Conservation (phyloP, 2,113 vertebrate genomes). For the Pithys albifrons region DNA sequence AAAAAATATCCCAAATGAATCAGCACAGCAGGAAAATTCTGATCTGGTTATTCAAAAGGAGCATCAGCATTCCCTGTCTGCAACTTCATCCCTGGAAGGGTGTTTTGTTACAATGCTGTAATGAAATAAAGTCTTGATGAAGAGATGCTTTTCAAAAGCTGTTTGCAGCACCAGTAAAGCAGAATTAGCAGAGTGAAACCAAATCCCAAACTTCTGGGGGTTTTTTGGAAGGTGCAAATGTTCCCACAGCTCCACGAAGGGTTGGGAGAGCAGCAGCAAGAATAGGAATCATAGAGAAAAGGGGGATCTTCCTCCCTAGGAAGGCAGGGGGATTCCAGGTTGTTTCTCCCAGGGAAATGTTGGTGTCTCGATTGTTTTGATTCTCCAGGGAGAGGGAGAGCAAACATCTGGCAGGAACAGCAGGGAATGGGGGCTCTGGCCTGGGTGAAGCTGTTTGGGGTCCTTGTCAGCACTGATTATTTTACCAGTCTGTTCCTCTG, state of each 20-base stretch:
- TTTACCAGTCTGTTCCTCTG: background rate
- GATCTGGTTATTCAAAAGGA: background rate
- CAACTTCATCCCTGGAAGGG: background rate
- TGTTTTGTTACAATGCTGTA: background rate
- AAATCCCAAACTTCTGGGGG: background rate
- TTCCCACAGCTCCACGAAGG: background rate
- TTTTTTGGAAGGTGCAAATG: background rate
- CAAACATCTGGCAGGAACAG: background rate
- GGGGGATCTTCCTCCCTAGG: background rate
- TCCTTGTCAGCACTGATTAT: background rate
- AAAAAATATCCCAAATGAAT: conserved; percentile 1
- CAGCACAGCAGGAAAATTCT: background rate
- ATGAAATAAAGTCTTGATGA: background rate
- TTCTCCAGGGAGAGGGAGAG: background rate
- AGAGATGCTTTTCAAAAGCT: background rate
- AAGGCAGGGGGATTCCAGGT: background rate
- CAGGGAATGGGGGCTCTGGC: background rate
- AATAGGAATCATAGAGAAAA: background rate
- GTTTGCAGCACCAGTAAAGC: background rate
- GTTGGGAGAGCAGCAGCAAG: background rate
- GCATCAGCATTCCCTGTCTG: background rate
- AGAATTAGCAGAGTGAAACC: background rate
- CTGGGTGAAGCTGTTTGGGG: background rate
- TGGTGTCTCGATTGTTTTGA: background rate
- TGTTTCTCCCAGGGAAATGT: background rate